phyloP scores from a whole-genome alignment of 2,113 vertebrate species.

The Triplophysa siluroides region DNA sequence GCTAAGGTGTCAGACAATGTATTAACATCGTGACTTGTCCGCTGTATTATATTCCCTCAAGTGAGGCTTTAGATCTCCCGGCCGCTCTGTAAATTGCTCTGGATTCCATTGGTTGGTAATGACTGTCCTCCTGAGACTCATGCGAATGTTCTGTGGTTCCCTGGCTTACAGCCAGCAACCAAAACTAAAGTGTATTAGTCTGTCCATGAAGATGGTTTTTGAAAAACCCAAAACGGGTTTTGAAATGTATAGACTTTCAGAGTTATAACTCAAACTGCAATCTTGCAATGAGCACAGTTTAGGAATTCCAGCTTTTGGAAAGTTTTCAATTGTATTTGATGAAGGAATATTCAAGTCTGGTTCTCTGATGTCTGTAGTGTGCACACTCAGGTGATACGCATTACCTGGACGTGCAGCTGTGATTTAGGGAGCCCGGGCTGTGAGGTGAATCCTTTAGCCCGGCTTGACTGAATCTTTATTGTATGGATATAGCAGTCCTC shows the following conservation, averaged over 20 bases:
- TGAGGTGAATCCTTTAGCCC: constrained; percentile 38
- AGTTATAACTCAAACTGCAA: background rate
- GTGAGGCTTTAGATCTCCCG: background rate
- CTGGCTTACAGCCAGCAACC: constrained; percentile 16
- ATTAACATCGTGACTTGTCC: background rate
- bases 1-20: constrained; percentile 17
- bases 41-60: background rate
- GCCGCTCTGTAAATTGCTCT: constrained; percentile 22
- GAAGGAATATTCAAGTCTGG: background rate
- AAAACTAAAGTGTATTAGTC: constrained; percentile 34
- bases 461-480: constrained; percentile 22
- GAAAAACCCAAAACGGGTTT: constrained; percentile 36
- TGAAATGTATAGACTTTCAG: constrained; percentile 22
- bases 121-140: constrained; percentile 2
- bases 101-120: constrained; percentile 27
- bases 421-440: constrained; percentile 45
- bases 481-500: constrained; percentile 24
- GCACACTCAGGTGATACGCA: background rate
- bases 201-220: constrained; percentile 21
- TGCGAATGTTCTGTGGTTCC: constrained; percentile 24
- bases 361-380: constrained; percentile 15
- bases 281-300: constrained; percentile 1
- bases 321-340: background rate
- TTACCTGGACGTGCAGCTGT: constrained; percentile 32
- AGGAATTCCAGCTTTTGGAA: background rate